Evolutionary conservation across 2,888 invertebrate genomes (phyloP).

Genomic region (Mythimna albipuncta): DNA sequence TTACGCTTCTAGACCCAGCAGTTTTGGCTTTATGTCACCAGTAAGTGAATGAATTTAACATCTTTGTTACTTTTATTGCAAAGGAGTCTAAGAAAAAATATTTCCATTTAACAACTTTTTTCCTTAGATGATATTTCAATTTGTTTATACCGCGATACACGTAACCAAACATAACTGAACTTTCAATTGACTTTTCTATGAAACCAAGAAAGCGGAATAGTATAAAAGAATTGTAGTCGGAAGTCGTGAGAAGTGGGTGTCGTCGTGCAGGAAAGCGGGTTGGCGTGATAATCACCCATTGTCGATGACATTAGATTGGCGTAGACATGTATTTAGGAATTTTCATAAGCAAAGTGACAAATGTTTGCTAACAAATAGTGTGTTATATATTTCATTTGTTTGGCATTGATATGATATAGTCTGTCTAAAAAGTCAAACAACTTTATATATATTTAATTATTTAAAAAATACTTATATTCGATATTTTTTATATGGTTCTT

Average conservation of each 20-base stretch:
- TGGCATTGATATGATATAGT: not conserved
- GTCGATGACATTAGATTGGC: slow-evolving; percentile 64
- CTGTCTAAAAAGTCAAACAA: no score
- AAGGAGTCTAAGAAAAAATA: not conserved
- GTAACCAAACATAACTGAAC: slow-evolving; percentile 60
- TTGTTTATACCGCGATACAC: slow-evolving; percentile 27
- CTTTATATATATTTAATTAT: no score
- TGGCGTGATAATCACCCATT: slow-evolving; percentile 79
- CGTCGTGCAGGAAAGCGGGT: slow-evolving; percentile 82
- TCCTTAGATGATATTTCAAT: slow-evolving; percentile 29
- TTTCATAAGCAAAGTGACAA: slow-evolving; percentile 28
- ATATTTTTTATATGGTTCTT: no score
- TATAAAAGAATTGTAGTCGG: slow-evolving; percentile 74
- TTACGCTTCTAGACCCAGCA: not conserved
- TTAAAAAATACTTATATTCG: no score
- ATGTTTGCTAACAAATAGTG: slow-evolving; percentile 20
- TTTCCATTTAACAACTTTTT: slow-evolving; percentile 10
- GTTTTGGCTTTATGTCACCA: not conserved
- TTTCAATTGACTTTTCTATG: slow-evolving; percentile 71
- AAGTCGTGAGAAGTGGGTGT: slow-evolving; percentile 87
- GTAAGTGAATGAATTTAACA: not conserved
- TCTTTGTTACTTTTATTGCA: not conserved
- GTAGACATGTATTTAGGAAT: slow-evolving; percentile 45
- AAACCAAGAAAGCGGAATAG: slow-evolving; percentile 83
- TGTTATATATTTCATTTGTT: not conserved